Evolutionary conservation across 2,888 invertebrate species (phyloP).

Genomic region (Pantelozetes paolii): DNA sequence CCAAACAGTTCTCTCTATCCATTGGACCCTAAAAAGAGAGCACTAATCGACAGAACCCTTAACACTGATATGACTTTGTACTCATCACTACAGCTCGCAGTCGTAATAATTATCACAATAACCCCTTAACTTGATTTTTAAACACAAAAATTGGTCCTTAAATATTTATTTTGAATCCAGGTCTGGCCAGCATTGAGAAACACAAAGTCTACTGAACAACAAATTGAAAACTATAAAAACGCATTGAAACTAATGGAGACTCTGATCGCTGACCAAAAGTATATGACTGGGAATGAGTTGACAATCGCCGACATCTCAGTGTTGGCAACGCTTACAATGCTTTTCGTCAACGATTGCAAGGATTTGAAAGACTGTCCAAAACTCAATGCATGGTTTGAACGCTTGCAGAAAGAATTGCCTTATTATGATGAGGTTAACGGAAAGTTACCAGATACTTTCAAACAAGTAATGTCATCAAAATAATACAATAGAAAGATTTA

Average conservation of each 20-base stretch:
- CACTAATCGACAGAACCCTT: constrained; percentile 65
- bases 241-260: neutral
- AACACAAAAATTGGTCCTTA: no score
- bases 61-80: constrained; percentile 55
- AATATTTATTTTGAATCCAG: no score
- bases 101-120: constrained; percentile 59
- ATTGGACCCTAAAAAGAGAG: constrained; percentile 64
- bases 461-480: no score
- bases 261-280: neutral
- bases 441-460: no score
- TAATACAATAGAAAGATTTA: no score
- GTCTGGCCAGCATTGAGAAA: neutral
- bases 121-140: neutral
- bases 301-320: constrained; percentile 28
- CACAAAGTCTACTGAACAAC: neutral
- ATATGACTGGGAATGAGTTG: neutral
- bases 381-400: neutral
- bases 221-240: neutral
- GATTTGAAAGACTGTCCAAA: neutral
- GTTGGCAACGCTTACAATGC: neutral
- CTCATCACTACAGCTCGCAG: constrained; percentile 67
- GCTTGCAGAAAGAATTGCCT: constrained; percentile 31
- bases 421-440: constrained; percentile 9
- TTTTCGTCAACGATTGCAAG: constrained; percentile 6
- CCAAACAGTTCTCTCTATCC: constrained; percentile 70